These are phyloP conservation scores for Dipodomys stephensi DNA, from an alignment of 2,113 vertebrate genomes.

Conservation along the genomic window DNA sequence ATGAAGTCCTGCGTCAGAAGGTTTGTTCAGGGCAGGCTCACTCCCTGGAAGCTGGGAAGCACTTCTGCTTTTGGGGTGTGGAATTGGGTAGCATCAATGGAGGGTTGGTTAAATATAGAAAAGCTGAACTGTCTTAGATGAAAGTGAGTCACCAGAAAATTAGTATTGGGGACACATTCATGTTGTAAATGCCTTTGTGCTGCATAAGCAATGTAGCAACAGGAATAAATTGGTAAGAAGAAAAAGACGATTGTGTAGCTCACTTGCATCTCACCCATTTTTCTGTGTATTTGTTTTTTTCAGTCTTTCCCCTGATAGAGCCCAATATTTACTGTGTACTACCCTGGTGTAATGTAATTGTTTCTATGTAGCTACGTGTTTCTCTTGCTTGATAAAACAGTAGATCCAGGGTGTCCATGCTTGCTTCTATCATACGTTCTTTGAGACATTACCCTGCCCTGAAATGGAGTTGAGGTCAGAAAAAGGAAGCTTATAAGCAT, in stretches of 20 bases:
- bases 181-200: neutral
- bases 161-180: neutral
- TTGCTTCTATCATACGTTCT: neutral
- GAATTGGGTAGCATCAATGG: neutral
- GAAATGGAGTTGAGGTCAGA: neutral
- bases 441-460: neutral
- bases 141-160: neutral
- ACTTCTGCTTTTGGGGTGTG: conserved; percentile 43
- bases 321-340: neutral
- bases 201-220: neutral
- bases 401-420: neutral
- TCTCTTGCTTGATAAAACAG: neutral
- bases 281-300: neutral
- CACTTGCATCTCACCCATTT: neutral
- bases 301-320: neutral
- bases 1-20: conserved; percentile 93
- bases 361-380: neutral
- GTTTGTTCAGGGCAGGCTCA: conserved; percentile 82
- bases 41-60: neutral
- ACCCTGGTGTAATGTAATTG: neutral
- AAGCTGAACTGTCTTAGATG: neutral
- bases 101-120: neutral
- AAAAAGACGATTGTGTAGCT: neutral
- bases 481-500: conserved; percentile 21
- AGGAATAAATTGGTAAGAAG: neutral